Conservation (phyloP, 2,797 vertebrate genomes). For the Tinamus major region DNA sequence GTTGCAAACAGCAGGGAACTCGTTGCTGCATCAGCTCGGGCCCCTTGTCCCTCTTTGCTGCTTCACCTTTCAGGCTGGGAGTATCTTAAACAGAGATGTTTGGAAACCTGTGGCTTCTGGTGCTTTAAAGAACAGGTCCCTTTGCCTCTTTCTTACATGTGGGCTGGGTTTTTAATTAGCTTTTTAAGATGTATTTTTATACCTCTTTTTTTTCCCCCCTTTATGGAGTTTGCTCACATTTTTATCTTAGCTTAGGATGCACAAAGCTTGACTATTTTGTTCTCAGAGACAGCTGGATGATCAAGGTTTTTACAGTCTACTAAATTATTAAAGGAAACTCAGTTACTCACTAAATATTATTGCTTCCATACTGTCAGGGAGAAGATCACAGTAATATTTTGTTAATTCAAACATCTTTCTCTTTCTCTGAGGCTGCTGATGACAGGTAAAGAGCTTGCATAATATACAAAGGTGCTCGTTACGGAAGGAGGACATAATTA, state of each 20-base stretch:
- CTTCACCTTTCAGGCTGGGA: too few relatives aligned
- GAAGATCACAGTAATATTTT: constrained; percentile 75
- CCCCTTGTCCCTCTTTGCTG: background rate
- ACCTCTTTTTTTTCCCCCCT: constrained; percentile 25
- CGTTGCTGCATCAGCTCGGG: background rate
- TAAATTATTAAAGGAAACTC: constrained; percentile 55
- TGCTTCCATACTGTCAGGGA: constrained; percentile 45
- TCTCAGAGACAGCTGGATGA: constrained; percentile 34
- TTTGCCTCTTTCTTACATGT: background rate
- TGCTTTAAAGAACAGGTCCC: background rate
- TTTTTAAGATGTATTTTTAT: background rate
- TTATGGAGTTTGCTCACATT: background rate
- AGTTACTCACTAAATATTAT: constrained; percentile 30
- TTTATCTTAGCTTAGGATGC: constrained; percentile 53
- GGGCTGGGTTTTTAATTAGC: constrained; percentile 6
- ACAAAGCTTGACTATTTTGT: constrained; percentile 47
- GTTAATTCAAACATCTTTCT: constrained; percentile 54
- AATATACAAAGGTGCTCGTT: constrained; percentile 26
- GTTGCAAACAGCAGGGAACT: background rate
- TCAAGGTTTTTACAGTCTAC: constrained; percentile 50
- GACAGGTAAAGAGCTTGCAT: constrained; percentile 19
- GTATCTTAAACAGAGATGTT: fast-evolving
- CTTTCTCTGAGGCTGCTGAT: constrained; percentile 19
- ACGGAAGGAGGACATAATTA: background rate
- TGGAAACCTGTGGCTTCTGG: background rate